Percentiles rank a stretch among this genome's conserved stretches.
Conservation (phyloP, 2,888 invertebrate genomes). For the Leucophora obtusa region DNA sequence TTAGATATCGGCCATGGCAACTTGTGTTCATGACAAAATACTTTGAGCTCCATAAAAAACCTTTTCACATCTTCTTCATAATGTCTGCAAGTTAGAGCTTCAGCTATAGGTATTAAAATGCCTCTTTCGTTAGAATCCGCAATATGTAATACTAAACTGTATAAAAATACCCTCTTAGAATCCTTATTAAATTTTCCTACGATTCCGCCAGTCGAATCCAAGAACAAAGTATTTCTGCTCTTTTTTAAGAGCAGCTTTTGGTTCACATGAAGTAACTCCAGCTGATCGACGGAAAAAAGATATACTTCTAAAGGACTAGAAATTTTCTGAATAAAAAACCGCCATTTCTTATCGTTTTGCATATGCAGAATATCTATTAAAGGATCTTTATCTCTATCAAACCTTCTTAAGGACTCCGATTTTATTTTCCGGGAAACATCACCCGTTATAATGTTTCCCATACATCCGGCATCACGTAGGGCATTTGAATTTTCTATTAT, state of each 20-base stretch:
- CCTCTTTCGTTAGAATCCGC: neutral
- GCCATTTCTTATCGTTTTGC: neutral
- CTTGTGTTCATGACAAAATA: neutral
- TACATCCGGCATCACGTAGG: neutral
- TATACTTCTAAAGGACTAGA: neutral
- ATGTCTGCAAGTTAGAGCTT: conserved; percentile 11
- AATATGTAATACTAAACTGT: neutral
- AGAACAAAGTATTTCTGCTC: conserved; percentile 4
- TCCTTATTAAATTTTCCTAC: neutral
- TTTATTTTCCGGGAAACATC: conserved; percentile 3
- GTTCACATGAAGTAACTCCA: neutral
- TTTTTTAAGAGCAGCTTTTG: neutral
- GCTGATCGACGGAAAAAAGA: neutral
- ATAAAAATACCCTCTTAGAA: neutral
- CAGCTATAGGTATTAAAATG: conserved; percentile 19
- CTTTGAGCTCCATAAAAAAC: neutral
- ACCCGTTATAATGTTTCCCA: neutral
- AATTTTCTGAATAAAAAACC: neutral
- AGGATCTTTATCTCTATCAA: neutral
- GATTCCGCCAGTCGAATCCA: neutral
- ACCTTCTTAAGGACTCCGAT: neutral
- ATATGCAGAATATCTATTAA: neutral
- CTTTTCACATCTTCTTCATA: neutral
- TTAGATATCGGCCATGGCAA: neutral
- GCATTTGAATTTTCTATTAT: neutral